Percentiles rank a stretch among this genome's conserved stretches.
phyloP scores from a whole-genome alignment of 2,888 invertebrate genomes.

The Idaea dimidiata region DNA sequence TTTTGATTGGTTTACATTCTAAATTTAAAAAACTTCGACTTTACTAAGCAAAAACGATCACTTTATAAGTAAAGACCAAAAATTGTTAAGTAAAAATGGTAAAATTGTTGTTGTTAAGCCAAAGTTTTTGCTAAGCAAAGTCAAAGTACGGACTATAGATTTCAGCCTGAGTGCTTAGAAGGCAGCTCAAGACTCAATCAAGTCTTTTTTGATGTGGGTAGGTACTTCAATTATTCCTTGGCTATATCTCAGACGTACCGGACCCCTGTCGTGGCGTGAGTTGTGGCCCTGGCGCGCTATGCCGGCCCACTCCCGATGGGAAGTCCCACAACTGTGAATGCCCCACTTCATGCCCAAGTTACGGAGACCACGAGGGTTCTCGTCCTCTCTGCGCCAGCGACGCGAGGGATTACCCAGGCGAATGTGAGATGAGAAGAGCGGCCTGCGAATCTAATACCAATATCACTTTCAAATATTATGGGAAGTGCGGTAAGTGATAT shows the following conservation, averaged over 20 bases:
- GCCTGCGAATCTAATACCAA: slow-evolving; percentile 88
- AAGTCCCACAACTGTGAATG: slow-evolving; percentile 88
- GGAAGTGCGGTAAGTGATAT: slow-evolving; percentile 90
- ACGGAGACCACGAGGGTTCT: slow-evolving; percentile 91
- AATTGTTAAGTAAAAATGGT: too few relatives aligned
- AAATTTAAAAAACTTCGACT: too few relatives aligned
- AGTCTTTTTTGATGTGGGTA: too few relatives aligned
- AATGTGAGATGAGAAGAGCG: slow-evolving; percentile 90
- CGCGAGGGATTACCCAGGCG: slow-evolving; percentile 90
- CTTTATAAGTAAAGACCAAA: too few relatives aligned
- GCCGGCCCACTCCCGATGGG: slow-evolving; percentile 85
- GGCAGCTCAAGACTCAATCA: too few relatives aligned
- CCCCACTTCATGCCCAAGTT: slow-evolving; percentile 88
- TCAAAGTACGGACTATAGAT: too few relatives aligned
- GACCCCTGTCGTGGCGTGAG: slow-evolving; percentile 89
- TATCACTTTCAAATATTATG: slow-evolving; percentile 90
- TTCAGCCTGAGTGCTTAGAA: too few relatives aligned
- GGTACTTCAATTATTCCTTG: not conserved
- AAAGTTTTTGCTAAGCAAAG: too few relatives aligned
- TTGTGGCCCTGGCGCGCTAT: slow-evolving; percentile 90
- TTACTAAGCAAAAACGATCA: too few relatives aligned
- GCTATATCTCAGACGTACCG: slow-evolving; percentile 64
- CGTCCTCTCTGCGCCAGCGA: slow-evolving; percentile 91
- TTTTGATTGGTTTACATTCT: too few relatives aligned
- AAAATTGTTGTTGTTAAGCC: too few relatives aligned